phyloP scores from a whole-genome alignment of 2,888 invertebrate genomes.

The Phrixothrix hirtus region DNA sequence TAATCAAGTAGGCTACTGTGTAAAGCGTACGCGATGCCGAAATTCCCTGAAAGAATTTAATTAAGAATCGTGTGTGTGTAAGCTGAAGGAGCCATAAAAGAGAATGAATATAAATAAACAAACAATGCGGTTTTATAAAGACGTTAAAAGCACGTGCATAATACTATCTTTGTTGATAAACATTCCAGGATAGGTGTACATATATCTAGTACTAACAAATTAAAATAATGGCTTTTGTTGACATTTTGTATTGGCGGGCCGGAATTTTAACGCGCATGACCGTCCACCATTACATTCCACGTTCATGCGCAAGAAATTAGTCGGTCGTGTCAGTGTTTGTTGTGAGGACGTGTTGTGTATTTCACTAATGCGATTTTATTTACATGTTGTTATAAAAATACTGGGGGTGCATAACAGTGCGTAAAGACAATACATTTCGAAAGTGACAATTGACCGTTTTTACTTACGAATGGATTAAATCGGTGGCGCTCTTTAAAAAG shows the following conservation, averaged over 20 bases:
- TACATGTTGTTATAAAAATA: slow-evolving; percentile 20
- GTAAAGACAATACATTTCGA: slow-evolving; percentile 12
- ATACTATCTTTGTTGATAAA: slow-evolving; percentile 17
- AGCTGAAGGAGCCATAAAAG: background rate
- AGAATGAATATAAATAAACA: slow-evolving; percentile 9
- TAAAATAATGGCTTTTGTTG: slow-evolving; percentile 31
- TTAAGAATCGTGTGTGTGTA: too few species aligned
- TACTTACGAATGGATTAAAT: slow-evolving; percentile 28
- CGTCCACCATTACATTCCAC: slow-evolving; percentile 50
- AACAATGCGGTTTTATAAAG: slow-evolving; percentile 4
- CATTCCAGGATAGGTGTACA: slow-evolving; percentile 3
- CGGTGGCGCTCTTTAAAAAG: slow-evolving; percentile 23
- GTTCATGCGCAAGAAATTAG: slow-evolving; percentile 57
- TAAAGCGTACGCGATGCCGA: too few species aligned
- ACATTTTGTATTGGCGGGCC: slow-evolving; percentile 32
- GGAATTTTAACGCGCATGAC: slow-evolving; percentile 39
- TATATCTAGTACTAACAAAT: slow-evolving; percentile 18
- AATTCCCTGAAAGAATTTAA: too few species aligned
- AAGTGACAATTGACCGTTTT: slow-evolving; percentile 19
- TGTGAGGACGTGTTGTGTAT: slow-evolving; percentile 31
- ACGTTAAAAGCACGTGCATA: slow-evolving; percentile 15
- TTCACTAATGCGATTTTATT: slow-evolving; percentile 33
- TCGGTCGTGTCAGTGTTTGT: slow-evolving; percentile 35
- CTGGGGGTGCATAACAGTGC: slow-evolving; percentile 28
- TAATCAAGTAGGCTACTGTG: too few species aligned